Evolutionary conservation across 2,113 vertebrate genomes (phyloP).

Genomic region (Clarias gariepinus): DNA sequence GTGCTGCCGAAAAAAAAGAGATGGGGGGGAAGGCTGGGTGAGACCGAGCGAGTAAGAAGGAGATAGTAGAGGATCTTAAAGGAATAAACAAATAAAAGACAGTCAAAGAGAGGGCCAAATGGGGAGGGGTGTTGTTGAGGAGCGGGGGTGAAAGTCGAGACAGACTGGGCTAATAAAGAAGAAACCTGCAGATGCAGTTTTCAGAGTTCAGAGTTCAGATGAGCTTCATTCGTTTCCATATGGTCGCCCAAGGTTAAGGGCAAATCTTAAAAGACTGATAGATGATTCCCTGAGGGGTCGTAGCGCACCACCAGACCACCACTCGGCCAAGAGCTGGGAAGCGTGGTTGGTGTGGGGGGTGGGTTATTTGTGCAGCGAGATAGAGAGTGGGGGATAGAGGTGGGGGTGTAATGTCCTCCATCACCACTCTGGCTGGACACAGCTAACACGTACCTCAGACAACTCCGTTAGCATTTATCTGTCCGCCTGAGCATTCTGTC

Average conservation of each 20-base stretch:
- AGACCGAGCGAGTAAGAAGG: slow-evolving; percentile 38
- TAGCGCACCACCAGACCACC: slow-evolving; percentile 20
- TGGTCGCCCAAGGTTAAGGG: slow-evolving; percentile 56
- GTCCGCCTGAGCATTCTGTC: slow-evolving; percentile 29
- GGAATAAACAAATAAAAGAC: slow-evolving; percentile 47
- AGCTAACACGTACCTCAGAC: slow-evolving; percentile 28
- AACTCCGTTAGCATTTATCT: slow-evolving; percentile 42
- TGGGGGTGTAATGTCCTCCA: slow-evolving; percentile 52
- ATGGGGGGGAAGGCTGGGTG: slow-evolving; percentile 10
- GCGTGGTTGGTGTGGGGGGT: background rate
- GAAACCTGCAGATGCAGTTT: slow-evolving; percentile 44
- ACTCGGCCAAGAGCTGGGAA: slow-evolving; percentile 14
- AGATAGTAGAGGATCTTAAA: slow-evolving; percentile 49
- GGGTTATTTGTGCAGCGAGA: slow-evolving; percentile 13
- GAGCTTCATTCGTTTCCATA: slow-evolving; percentile 53
- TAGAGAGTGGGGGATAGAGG: background rate
- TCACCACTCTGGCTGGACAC: slow-evolving; percentile 46
- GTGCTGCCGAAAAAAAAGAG: slow-evolving; percentile 32
- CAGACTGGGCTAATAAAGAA: slow-evolving; percentile 39
- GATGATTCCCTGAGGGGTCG: slow-evolving; percentile 45
- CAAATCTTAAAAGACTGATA: slow-evolving; percentile 52
- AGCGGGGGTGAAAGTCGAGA: background rate
- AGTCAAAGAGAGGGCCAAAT: background rate
- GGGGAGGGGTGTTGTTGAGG: background rate
- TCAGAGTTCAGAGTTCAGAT: slow-evolving; percentile 40